Conservation (phyloP, 2,797 vertebrate species). For the Sebastes elongatus region DNA sequence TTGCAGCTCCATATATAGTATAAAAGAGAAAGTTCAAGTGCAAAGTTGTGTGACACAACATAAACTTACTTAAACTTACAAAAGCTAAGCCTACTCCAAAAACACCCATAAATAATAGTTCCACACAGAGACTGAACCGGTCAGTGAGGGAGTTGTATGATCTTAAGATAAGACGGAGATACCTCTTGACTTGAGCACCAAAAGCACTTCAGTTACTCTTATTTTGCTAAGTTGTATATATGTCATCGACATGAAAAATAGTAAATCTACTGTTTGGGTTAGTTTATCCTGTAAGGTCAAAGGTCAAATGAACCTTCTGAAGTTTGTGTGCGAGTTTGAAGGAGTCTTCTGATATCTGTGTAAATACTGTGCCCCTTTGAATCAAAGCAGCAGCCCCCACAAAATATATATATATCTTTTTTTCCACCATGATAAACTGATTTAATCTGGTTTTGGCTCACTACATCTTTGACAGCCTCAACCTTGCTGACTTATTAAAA, state of each 20-base stretch:
- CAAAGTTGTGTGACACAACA: background rate
- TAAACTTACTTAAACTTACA: background rate
- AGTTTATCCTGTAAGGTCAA: constrained; percentile 21
- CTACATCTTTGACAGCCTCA: constrained; percentile 73
- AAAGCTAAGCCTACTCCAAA: constrained; percentile 1
- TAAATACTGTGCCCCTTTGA: constrained; percentile 12
- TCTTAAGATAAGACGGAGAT: constrained; percentile 1
- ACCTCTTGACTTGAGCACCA: constrained; percentile 1
- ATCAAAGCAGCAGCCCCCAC: constrained; percentile 34
- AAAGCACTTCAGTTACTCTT: constrained; percentile 4
- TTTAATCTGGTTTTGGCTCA: constrained; percentile 73
- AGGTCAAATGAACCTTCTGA: constrained; percentile 9
- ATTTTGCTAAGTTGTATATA: constrained; percentile 14
- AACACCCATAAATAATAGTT: background rate
- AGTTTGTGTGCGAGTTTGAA: constrained; percentile 1
- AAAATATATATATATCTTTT: constrained; percentile 48
- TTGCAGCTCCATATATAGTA: background rate
- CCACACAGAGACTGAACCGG: background rate
- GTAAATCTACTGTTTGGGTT: constrained; percentile 4
- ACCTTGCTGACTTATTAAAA: constrained; percentile 78
- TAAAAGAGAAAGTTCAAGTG: background rate
- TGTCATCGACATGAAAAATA: background rate
- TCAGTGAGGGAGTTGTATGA: background rate
- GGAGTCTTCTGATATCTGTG: constrained; percentile 13
- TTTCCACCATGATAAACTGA: constrained; percentile 59